Base-by-base conservation (phyloP, 2,888 invertebrate genomes). In the Gryllus longicercus region DNA sequence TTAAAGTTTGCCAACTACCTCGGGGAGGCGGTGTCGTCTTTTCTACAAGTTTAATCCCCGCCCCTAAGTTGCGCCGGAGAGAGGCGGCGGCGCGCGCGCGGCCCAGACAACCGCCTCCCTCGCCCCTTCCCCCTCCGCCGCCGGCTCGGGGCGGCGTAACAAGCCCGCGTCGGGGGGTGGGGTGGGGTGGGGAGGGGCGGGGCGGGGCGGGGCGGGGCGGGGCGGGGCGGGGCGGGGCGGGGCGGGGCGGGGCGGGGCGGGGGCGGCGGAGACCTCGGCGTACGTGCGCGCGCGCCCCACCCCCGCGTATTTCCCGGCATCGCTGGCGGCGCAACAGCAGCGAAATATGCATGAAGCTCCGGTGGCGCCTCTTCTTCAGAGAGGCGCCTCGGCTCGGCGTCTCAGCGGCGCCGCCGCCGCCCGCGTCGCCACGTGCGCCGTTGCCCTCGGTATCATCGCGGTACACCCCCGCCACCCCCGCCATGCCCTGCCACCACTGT, bases 1-100 rank as follows among this genome's bases (percentile, higher is more conserved):
- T 80, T 50, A 77, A 77, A 77, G 51, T 63, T 63, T 63, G 63
- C 63, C 63, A 63, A 63, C 63, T 63, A 63, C 63, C 63, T 63
- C 63, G n/a, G 63, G 63, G 63, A 63, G 63, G 63, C 63, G 63
- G 63, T 63, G 63, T 63, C 63, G 63, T 63, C 63, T 63, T 63
- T 63, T 63, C 63, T 63, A 63, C 63, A 63, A 63, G 63, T 63
- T 63, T 63, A 63, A 63, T 63, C 63, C 63, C 63, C 63, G 63
- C 63, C 63, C 63, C 63, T 16, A 63, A 63, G 63, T 63, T 63
- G 63, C 63, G 16, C 16, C 12, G 16, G 51, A 51, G 51, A 51
- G 12, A 51, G 51, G 16, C 51, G 16, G 12, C 11, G 12, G 11
- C 51, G 11, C 51, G 51, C 16, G 16, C 63, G 14, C 63, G n/a